phyloP scores from a whole-genome alignment of 2,888 invertebrate species.

The Eubasilissa splendida region DNA sequence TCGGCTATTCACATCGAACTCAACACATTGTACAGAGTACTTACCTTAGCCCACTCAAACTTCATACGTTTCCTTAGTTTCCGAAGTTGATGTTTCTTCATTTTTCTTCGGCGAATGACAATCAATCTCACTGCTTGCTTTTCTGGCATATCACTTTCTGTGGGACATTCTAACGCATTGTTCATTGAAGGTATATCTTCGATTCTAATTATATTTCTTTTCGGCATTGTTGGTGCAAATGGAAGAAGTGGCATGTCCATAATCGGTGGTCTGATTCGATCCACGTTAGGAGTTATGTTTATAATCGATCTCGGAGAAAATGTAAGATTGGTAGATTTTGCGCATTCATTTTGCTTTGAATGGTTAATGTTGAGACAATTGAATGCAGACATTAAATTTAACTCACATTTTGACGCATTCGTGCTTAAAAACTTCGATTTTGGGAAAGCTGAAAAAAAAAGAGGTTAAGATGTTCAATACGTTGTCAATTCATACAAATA shows the following conservation, averaged over 20 bases:
- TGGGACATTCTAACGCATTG: conserved; percentile 71
- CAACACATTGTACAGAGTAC: conserved; percentile 48
- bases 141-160: conserved; percentile 68
- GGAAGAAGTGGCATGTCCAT: conserved; percentile 48
- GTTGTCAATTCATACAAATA: background rate
- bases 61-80: conserved; percentile 87
- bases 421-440: conserved; percentile 28
- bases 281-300: conserved; percentile 32
- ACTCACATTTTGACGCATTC: conserved; percentile 4
- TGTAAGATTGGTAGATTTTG: background rate
- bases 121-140: conserved; percentile 83
- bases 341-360: background rate
- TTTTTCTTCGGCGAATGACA: conserved; percentile 85
- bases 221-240: conserved; percentile 23
- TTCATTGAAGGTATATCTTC: conserved; percentile 66
- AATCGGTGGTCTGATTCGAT: conserved; percentile 36
- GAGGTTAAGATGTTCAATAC: conserved; percentile 22
- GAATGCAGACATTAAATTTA: conserved; percentile 31
- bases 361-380: conserved; percentile 14
- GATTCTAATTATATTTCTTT: conserved; percentile 60
- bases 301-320: conserved; percentile 49
- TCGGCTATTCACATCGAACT: too few species aligned
- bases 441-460: conserved; percentile 31
- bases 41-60: conserved; percentile 81
- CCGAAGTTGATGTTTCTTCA: conserved; percentile 88